Evolutionary conservation across 2,113 vertebrate genomes (phyloP).

Genomic region (Pelvicachromis taeniatus): DNA sequence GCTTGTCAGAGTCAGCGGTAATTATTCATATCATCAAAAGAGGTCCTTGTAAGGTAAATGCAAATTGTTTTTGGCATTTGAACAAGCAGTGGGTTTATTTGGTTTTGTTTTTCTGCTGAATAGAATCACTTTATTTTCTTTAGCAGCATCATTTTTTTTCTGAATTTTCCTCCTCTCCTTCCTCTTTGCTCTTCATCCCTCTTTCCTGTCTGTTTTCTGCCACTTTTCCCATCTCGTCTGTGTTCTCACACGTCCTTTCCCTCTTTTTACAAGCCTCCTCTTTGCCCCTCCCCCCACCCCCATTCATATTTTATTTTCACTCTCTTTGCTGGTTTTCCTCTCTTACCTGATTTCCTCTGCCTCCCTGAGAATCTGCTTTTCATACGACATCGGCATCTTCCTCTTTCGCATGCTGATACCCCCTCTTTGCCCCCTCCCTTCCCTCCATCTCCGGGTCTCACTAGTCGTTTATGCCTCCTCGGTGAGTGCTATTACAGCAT

Average conservation of each 20-base stretch:
- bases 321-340: not conserved
- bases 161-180: not conserved
- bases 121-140: not conserved
- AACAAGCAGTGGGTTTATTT: not conserved
- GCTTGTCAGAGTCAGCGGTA: not conserved
- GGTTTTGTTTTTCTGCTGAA: not conserved
- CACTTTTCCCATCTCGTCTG: not conserved
- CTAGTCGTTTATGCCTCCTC: slow-evolving; percentile 54
- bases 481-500: slow-evolving; percentile 71
- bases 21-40: not conserved
- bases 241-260: not conserved
- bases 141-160: not conserved
- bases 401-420: not conserved
- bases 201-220: not conserved
- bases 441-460: slow-evolving; percentile 42
- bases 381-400: not conserved
- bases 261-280: not conserved
- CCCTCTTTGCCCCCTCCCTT: not conserved
- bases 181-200: not conserved
- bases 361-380: not conserved
- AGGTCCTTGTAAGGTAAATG: not conserved
- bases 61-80: not conserved
- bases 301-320: not conserved
- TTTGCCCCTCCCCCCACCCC: not conserved
- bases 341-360: not conserved